Conservation (phyloP, 2,797 vertebrate genomes). For the Prunella strophiata region DNA sequence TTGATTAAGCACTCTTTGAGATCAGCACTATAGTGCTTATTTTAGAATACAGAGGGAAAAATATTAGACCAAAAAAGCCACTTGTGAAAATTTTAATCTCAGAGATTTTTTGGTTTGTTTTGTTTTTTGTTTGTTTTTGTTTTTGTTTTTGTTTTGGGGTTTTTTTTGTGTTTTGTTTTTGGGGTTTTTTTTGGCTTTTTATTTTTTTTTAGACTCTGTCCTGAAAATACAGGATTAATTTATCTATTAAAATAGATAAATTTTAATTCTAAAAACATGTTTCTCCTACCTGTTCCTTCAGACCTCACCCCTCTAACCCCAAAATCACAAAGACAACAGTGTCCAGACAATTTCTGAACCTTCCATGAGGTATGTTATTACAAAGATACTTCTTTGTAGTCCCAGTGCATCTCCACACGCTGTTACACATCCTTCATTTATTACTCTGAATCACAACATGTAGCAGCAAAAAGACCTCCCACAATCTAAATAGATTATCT, state of each 20-base stretch:
- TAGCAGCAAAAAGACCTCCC: not conserved
- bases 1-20: not conserved
- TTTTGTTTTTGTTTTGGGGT: too few relatives aligned
- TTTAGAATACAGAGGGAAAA: not conserved
- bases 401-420: not conserved
- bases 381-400: not conserved
- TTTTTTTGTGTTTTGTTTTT: too few relatives aligned
- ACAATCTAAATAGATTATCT: not conserved
- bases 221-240: not conserved
- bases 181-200: too few relatives aligned
- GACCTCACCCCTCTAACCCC: not conserved
- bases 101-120: too few relatives aligned
- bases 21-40: not conserved
- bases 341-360: not conserved
- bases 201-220: not conserved
- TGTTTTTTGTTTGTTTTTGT: too few relatives aligned
- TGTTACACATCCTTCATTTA: not conserved
- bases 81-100: not conserved
- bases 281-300: accelerated
- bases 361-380: not conserved
- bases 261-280: not conserved
- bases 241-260: not conserved
- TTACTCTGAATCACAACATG: not conserved
- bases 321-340: not conserved
- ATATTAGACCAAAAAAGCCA: not conserved